Conservation (phyloP, 2,888 invertebrate species). For the Yponomeuta malinellus region DNA sequence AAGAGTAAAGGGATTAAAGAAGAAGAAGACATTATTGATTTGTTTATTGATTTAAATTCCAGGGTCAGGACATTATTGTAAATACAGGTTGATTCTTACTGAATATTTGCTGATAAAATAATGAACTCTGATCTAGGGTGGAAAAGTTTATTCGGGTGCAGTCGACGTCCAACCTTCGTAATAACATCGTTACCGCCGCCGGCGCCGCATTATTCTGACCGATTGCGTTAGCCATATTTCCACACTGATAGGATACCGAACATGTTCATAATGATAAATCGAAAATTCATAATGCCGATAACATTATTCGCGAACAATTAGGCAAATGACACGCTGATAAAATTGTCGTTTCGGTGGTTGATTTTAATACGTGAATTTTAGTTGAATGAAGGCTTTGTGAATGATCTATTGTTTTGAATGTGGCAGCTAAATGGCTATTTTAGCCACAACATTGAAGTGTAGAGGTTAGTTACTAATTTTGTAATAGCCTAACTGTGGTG, state of each 20-base stretch:
- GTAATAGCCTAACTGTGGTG: background rate
- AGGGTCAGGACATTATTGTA: background rate
- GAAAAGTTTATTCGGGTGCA: background rate
- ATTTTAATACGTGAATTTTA: conserved; percentile 19
- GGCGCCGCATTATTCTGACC: conserved; percentile 53
- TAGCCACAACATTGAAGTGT: background rate
- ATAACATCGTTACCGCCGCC: conserved; percentile 23
- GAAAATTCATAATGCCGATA: conserved; percentile 16
- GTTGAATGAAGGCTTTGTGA: conserved; percentile 26
- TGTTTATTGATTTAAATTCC: too few species aligned
- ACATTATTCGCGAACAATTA: conserved; percentile 16
- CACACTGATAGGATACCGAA: conserved; percentile 26
- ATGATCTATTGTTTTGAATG: background rate
- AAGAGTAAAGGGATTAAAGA: too few species aligned
- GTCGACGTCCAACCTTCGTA: background rate
- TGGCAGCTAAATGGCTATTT: background rate
- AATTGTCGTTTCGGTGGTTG: conserved; percentile 14
- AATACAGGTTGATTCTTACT: background rate
- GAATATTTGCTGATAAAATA: background rate
- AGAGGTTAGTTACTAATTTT: background rate
- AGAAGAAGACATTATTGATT: too few species aligned
- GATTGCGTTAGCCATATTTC: conserved; percentile 51
- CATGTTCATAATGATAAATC: conserved; percentile 17
- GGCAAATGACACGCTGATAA: conserved; percentile 15
- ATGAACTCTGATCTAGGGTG: background rate